Percentiles rank a stretch among this genome's conserved stretches.
These are phyloP conservation scores for Piscicola geometra DNA, from an alignment of 2,888 invertebrate species.

Conservation along the genomic window DNA sequence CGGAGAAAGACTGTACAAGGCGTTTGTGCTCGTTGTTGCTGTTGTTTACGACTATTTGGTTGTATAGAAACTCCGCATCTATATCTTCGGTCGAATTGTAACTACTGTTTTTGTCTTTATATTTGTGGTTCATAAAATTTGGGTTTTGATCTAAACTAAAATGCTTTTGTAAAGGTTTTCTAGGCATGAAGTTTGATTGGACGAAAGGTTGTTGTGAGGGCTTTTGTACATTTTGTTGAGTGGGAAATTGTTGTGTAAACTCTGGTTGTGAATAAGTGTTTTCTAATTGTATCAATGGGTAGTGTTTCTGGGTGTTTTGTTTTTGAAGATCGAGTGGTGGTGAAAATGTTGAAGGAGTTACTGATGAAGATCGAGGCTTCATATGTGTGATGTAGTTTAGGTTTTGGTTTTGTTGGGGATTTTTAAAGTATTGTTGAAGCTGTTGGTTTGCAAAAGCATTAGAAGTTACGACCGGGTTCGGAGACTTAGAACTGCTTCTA, in stretches of 20 bases:
- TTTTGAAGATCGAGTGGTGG: neutral
- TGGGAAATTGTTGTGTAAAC: no score
- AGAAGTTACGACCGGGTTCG: neutral
- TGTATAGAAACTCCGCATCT: neutral
- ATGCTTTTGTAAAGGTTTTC: no score
- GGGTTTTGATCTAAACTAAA: neutral
- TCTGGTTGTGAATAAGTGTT: neutral
- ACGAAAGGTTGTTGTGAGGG: no score
- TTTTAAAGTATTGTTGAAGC: neutral
- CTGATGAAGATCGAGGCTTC: no score
- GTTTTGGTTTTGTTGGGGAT: neutral
- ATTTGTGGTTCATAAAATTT: neutral
- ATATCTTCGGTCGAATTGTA: conserved; percentile 14
- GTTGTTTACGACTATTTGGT: neutral
- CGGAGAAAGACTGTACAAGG: neutral
- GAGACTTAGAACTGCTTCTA: conserved; percentile 11
- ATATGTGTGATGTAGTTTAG: neutral
- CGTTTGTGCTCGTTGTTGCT: neutral
- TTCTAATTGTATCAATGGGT: neutral
- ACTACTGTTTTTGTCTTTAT: neutral
- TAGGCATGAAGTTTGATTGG: no score
- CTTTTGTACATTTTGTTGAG: no score
- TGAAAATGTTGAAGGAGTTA: no score
- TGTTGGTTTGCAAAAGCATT: no score
- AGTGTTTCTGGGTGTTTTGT: neutral